A percentile compares a stretch with the other conserved stretches of the same genome.
phyloP scores from a whole-genome alignment of 2,888 invertebrate species.

The Ormyrus labotus region DNA sequence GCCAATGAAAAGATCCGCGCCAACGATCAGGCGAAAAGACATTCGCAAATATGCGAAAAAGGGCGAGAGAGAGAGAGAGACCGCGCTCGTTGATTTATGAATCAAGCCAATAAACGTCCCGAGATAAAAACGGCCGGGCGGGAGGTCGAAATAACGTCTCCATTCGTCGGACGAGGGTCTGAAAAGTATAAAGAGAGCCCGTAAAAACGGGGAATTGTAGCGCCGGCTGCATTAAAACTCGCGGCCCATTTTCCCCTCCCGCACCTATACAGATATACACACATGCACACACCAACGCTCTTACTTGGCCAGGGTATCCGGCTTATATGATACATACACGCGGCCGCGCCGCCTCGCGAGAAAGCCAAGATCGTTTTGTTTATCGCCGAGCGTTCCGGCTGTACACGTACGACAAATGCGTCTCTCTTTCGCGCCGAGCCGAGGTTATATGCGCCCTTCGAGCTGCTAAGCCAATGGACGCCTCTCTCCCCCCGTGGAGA shows the following conservation, averaged over 20 bases:
- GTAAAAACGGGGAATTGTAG: slow-evolving; percentile 6
- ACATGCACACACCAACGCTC: too few species aligned
- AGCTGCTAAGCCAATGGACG: too few species aligned
- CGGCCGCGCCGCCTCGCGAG: not conserved
- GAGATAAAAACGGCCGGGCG: not conserved
- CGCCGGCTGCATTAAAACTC: slow-evolving; percentile 21
- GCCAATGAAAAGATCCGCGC: too few species aligned
- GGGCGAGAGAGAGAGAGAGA: not conserved
- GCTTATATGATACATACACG: slow-evolving; percentile 3
- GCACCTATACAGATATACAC: too few species aligned
- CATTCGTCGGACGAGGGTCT: slow-evolving; percentile 19
- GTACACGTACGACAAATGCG: slow-evolving; percentile 1
- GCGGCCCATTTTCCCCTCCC: not conserved
- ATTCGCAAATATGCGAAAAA: not conserved
- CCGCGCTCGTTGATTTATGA: slow-evolving; percentile 9
- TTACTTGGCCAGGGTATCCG: too few species aligned
- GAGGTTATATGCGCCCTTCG: not conserved
- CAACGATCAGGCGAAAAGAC: too few species aligned
- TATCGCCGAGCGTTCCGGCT: slow-evolving; percentile 4
- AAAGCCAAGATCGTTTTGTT: slow-evolving; percentile 44
- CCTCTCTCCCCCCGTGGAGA: too few species aligned
- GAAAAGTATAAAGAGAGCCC: not conserved
- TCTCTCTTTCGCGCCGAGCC: slow-evolving; percentile 4
- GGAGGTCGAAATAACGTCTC: slow-evolving; percentile 11
- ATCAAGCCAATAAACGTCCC: slow-evolving; percentile 25